Evolutionary conservation across 2,797 vertebrate species (phyloP).

Genomic region (Platalea minor): DNA sequence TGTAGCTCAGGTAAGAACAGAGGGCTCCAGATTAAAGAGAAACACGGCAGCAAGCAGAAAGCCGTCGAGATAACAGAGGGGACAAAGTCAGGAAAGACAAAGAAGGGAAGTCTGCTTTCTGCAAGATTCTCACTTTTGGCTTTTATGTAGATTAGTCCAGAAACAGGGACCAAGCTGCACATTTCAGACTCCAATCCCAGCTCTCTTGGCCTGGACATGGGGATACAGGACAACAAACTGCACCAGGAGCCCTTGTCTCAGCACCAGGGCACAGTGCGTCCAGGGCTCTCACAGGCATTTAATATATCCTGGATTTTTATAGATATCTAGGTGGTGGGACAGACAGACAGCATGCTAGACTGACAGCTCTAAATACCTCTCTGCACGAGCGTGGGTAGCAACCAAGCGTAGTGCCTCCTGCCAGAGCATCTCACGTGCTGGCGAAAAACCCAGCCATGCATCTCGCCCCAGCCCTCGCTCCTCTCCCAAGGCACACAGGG

Average conservation of each 20-base stretch:
- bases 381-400: not conserved
- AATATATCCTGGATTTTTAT: not conserved
- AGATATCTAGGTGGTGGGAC: slow-evolving; percentile 11
- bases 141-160: not conserved
- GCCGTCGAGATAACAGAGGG: not conserved
- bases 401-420: not conserved
- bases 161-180: not conserved
- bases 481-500: not conserved
- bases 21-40: slow-evolving; percentile 56
- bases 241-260: not conserved
- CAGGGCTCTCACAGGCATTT: not conserved
- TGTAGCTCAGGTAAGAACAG: slow-evolving; percentile 53
- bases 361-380: slow-evolving; percentile 49
- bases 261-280: not conserved
- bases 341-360: slow-evolving; percentile 48
- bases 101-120: slow-evolving; percentile 14
- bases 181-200: not conserved
- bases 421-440: not conserved
- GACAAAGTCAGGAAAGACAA: slow-evolving; percentile 16
- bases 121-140: not conserved
- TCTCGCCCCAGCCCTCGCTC: not conserved
- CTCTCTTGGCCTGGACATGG: rapidly evolving
- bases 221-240: rapidly evolving
- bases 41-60: slow-evolving; percentile 39
- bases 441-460: not conserved